phyloP scores from a whole-genome alignment of 2,888 invertebrate species.

The Gastracanthus pulcherrimus region DNA sequence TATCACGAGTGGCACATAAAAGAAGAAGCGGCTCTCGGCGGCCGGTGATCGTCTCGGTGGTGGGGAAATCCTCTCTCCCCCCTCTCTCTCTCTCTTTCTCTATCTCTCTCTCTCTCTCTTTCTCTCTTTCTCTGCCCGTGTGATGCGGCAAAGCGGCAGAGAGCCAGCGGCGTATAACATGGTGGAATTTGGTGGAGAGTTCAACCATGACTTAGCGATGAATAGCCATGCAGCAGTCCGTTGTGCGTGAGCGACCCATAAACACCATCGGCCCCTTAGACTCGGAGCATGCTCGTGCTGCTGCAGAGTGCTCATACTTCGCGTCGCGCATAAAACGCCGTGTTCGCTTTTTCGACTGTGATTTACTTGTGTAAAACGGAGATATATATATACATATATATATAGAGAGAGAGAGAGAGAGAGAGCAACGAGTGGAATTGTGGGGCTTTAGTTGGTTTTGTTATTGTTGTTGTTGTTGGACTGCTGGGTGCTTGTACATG shows the following conservation, averaged over 20 bases:
- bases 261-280: background rate
- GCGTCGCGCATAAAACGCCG: background rate
- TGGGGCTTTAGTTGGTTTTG: background rate
- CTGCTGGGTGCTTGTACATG: too few relatives aligned
- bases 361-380: background rate
- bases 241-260: constrained; percentile 36
- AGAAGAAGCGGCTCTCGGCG: background rate
- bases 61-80: constrained; percentile 8
- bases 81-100: too few relatives aligned
- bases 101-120: too few relatives aligned
- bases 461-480: background rate
- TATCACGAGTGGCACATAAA: background rate
- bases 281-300: background rate
- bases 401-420: too few relatives aligned
- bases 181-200: constrained; percentile 50
- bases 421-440: background rate
- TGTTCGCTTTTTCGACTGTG: background rate
- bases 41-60: background rate
- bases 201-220: constrained; percentile 24
- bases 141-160: constrained; percentile 6
- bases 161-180: constrained; percentile 14
- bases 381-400: background rate
- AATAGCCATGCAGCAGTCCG: constrained; percentile 39
- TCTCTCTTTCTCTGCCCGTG: too few relatives aligned
- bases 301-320: background rate